Evolutionary conservation across 2,797 vertebrate genomes (phyloP), one percentile per base, ranked within the genome.

Genomic region (Karalla daura): DNA sequence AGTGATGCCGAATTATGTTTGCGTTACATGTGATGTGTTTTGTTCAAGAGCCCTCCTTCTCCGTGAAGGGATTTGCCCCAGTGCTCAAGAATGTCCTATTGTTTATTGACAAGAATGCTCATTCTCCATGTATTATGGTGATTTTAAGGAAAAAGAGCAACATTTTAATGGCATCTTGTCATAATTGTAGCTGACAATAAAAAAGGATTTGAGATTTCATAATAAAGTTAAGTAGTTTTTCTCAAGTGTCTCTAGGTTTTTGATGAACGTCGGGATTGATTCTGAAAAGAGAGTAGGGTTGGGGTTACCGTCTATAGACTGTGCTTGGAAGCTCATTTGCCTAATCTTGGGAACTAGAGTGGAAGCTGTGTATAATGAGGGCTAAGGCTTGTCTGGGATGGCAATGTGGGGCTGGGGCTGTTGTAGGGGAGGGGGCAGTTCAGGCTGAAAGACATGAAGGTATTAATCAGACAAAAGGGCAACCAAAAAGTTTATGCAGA

Each of bases 321-420:
- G 79, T 18, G 85, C 87, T 86, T 81, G 54, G 86, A 79, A 88
- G 74, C 93, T 95, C 92, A 95, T 94, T 95, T 95, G 94, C 94
- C 93, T 94, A 94, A 95, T 95, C 93, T 93, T 94, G 93, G 90
- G 94, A 94, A 94, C 92, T 92, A 93, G 91, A 93, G 93, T 94
- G 93, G 93, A 94, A 94, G 93, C 90, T 75, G 78, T 88, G 88
- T 92, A 92, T 93, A 94, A 94, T 94, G 89, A 94, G 87, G 79
- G 88, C 88, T 85, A 83, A 84, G 90, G 85, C 90, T 91, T 82
- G 89, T 91, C 89, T 89, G 85, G 81, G 83, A 78, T 81, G 78
- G 74, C 23, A 78, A 70, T 83, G 80, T 71, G 68, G 71, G 84
- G 69, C 64, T 70, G 72, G 80, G 70, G 39, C 9, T 30, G 45